Evolutionary conservation across 2,113 vertebrate genomes (phyloP).

Genomic region (Lophochroa leadbeateri): DNA sequence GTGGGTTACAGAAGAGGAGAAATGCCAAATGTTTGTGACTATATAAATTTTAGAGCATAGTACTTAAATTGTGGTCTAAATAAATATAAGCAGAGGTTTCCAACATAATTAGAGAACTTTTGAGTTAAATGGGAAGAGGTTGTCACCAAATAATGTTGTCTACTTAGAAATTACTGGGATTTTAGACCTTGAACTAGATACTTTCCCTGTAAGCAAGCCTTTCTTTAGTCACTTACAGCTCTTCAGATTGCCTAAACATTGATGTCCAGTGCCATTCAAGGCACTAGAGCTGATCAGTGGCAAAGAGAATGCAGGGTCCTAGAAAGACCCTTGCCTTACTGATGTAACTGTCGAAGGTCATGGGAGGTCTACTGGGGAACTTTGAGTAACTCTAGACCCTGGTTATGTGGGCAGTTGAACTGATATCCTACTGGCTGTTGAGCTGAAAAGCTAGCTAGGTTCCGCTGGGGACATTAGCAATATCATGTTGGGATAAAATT

Average conservation of each 20-base stretch:
- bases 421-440: neutral
- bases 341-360: neutral
- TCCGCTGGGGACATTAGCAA: neutral
- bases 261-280: neutral
- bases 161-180: neutral
- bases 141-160: neutral
- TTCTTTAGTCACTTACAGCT: neutral
- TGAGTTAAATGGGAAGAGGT: neutral
- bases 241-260: neutral
- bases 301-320: neutral
- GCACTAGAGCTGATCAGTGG: neutral
- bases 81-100: neutral
- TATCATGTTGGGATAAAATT: neutral
- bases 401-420: neutral
- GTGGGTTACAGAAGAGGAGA: neutral
- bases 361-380: neutral
- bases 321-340: neutral
- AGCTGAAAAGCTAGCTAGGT: neutral
- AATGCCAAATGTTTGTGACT: neutral
- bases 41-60: neutral
- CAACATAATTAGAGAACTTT: neutral
- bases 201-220: neutral
- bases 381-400: neutral
- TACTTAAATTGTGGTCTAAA: neutral
- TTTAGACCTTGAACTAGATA: neutral